phyloP scores from a whole-genome alignment of 2,113 vertebrate species.

The Brachyhypopomus gauderio region DNA sequence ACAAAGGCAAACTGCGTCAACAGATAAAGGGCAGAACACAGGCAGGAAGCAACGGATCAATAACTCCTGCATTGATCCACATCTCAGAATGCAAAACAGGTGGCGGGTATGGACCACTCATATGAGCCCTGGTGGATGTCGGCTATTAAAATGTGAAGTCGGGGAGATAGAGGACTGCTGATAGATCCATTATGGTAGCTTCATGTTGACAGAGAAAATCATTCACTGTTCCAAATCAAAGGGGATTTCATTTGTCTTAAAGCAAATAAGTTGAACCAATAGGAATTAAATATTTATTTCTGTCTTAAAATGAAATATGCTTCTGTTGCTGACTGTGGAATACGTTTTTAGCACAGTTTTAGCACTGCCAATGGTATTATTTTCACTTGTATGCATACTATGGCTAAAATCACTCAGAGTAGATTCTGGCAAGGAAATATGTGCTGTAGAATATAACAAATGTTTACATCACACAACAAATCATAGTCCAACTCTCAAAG shows the following conservation, averaged over 20 bases:
- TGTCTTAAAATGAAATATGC: background rate
- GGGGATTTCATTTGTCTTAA: slow-evolving; percentile 17
- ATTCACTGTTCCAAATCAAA: background rate
- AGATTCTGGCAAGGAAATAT: too few relatives aligned
- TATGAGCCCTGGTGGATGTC: background rate
- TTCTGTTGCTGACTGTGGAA: background rate
- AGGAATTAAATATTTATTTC: background rate
- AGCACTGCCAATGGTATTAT: too few relatives aligned
- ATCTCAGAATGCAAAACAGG: slow-evolving; percentile 56
- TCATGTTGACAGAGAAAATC: background rate
- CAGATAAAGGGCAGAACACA: slow-evolving; percentile 31
- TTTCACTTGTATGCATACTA: too few relatives aligned
- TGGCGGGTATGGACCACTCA: slow-evolving; percentile 23
- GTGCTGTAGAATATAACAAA: too few relatives aligned
- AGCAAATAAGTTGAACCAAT: background rate
- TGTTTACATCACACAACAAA: background rate
- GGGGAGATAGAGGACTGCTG: slow-evolving; percentile 1
- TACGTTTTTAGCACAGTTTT: too few relatives aligned
- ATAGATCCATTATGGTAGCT: background rate
- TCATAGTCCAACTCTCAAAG: background rate
- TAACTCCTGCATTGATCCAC: slow-evolving; percentile 49
- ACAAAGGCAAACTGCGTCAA: background rate
- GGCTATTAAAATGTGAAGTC: slow-evolving; percentile 23
- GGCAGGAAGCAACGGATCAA: slow-evolving; percentile 35
- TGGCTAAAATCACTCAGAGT: too few relatives aligned